These are phyloP conservation scores for Phortica okadai DNA, from an alignment of 2,888 invertebrate genomes.

Conservation along the genomic window DNA sequence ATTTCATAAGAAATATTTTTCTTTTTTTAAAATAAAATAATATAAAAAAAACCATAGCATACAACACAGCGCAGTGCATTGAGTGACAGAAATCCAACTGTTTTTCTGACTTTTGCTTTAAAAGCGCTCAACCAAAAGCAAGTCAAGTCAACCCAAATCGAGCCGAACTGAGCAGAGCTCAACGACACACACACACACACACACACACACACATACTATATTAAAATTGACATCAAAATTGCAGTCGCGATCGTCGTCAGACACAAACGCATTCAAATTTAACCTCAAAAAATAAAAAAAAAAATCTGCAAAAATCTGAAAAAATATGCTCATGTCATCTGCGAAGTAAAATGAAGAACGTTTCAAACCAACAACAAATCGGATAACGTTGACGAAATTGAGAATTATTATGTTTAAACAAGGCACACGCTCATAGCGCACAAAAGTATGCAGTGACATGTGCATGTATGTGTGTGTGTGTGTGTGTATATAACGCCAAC, in stretches of 20 bases:
- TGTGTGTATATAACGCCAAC: too few relatives aligned
- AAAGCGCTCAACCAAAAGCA: background rate
- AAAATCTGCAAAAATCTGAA: too few relatives aligned
- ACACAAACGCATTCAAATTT: background rate
- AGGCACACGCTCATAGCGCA: slow-evolving; percentile 43
- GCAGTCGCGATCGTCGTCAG: background rate
- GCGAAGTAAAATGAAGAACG: too few relatives aligned
- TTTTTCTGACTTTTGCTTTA: slow-evolving; percentile 5
- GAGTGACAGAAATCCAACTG: slow-evolving; percentile 8
- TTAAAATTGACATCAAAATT: too few relatives aligned
- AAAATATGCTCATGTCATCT: too few relatives aligned
- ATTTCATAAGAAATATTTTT: background rate
- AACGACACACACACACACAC: background rate
- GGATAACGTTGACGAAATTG: slow-evolving; percentile 68
- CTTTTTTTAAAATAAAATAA: background rate
- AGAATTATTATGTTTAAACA: slow-evolving; percentile 70
- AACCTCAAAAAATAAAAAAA: too few relatives aligned
- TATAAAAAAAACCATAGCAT: background rate
- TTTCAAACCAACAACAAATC: too few relatives aligned
- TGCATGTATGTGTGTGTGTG: background rate
- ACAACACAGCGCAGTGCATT: background rate
- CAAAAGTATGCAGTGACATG: too few relatives aligned
- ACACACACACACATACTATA: background rate
- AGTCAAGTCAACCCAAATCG: slow-evolving; percentile 4
- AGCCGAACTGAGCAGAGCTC: background rate